Percentiles rank a stretch among this genome's conserved stretches.
phyloP scores from a whole-genome alignment of 2,113 vertebrate genomes.

The Sus scrofa region DNA sequence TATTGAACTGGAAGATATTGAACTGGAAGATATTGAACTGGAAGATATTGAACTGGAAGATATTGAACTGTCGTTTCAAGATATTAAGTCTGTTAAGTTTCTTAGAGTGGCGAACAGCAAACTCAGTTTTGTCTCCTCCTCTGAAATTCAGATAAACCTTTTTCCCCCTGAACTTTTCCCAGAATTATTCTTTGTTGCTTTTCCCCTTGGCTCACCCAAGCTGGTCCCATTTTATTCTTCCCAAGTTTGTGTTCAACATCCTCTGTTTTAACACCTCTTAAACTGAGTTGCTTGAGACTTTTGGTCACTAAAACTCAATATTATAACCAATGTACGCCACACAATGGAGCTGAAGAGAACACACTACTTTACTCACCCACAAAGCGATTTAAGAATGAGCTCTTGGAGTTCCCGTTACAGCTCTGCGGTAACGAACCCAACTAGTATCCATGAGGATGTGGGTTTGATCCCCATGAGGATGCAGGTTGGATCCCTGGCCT shows the following conservation, averaged over 20 bases:
- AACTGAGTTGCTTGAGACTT: not conserved
- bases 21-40: too few species aligned
- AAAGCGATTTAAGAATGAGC: conserved; percentile 3
- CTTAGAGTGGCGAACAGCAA: not conserved
- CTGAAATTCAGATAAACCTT: conserved; percentile 30
- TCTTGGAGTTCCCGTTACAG: not conserved
- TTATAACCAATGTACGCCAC: not conserved
- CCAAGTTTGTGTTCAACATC: not conserved
- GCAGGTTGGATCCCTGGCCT: too few species aligned
- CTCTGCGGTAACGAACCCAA: too few species aligned
- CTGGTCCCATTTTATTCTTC: not conserved
- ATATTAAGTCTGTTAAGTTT: not conserved
- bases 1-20: too few species aligned
- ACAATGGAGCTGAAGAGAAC: not conserved
- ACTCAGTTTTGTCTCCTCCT: not conserved
- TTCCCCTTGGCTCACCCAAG: not conserved
- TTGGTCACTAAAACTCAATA: not conserved
- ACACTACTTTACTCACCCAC: not conserved
- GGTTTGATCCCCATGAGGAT: too few species aligned
- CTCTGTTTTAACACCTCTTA: not conserved
- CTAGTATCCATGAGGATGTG: too few species aligned
- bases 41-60: too few species aligned
- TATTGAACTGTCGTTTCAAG: not conserved
- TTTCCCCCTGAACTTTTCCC: conserved; percentile 3
- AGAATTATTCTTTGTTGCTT: not conserved